Conservation (phyloP, 2,797 vertebrate genomes). For the Petrocephalus sullivani region DNA sequence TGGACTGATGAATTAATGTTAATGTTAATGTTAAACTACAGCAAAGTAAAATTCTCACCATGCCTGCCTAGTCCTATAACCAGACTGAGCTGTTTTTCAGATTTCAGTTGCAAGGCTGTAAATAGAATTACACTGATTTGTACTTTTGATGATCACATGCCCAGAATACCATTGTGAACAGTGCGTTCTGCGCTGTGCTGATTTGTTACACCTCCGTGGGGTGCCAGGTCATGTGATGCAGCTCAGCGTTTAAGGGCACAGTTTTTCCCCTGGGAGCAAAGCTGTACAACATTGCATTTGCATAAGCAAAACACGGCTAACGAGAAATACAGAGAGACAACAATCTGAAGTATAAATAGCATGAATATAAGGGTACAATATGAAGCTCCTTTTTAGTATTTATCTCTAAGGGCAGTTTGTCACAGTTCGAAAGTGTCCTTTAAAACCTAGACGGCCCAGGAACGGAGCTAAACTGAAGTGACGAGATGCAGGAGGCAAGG, state of each 20-base stretch:
- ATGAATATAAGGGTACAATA: neutral
- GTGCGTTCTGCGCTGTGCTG: neutral
- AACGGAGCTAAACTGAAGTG: neutral
- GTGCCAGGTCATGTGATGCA: neutral
- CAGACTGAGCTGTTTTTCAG: neutral
- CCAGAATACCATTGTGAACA: neutral
- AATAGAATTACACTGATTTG: neutral
- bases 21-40: neutral
- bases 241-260: neutral
- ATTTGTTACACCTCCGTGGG: constrained; percentile 1
- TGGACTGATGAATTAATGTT: neutral
- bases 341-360: neutral
- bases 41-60: neutral
- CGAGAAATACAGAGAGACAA: neutral
- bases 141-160: neutral
- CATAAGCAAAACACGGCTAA: neutral
- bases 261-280: neutral
- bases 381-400: neutral
- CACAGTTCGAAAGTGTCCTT: neutral
- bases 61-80: neutral
- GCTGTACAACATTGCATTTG: neutral
- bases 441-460: neutral
- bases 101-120: neutral
- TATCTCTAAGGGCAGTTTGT: neutral
- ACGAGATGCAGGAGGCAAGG: neutral